Evolutionary conservation across 2,797 vertebrate genomes (phyloP).

Genomic region (Sebastiscus albofasciatus): DNA sequence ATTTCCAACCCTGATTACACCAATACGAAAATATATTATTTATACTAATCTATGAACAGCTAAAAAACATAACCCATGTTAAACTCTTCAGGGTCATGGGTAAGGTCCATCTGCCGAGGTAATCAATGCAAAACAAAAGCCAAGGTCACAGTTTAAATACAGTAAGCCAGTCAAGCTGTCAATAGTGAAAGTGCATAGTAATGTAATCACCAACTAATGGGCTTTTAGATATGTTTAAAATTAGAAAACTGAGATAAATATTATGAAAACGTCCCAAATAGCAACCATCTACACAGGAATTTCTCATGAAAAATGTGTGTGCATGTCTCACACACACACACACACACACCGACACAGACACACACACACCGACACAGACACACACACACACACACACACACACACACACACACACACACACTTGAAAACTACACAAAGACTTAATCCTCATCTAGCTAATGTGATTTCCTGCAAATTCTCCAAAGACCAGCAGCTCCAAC

Average conservation of each 20-base stretch:
- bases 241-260: neutral
- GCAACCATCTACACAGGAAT: neutral
- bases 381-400: neutral
- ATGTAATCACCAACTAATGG: neutral
- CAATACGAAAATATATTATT: neutral
- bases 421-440: slow-evolving; percentile 13
- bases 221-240: neutral
- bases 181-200: slow-evolving; percentile 21
- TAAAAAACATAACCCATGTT: neutral
- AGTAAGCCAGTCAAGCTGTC: slow-evolving; percentile 32
- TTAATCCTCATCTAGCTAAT: slow-evolving; percentile 43
- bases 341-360: slow-evolving; percentile 13
- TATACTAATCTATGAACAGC: neutral
- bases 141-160: slow-evolving; percentile 43
- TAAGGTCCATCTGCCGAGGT: slow-evolving; percentile 12
- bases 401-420: neutral
- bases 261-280: neutral
- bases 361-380: neutral
- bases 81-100: slow-evolving; percentile 26
- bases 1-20: neutral
- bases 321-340: neutral
- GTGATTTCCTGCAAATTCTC: slow-evolving; percentile 75
- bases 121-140: slow-evolving; percentile 55
- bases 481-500: slow-evolving; percentile 58
- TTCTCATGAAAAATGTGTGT: neutral